Conservation (phyloP, 2,113 vertebrate genomes). For the Phyllostomus hastatus region DNA sequence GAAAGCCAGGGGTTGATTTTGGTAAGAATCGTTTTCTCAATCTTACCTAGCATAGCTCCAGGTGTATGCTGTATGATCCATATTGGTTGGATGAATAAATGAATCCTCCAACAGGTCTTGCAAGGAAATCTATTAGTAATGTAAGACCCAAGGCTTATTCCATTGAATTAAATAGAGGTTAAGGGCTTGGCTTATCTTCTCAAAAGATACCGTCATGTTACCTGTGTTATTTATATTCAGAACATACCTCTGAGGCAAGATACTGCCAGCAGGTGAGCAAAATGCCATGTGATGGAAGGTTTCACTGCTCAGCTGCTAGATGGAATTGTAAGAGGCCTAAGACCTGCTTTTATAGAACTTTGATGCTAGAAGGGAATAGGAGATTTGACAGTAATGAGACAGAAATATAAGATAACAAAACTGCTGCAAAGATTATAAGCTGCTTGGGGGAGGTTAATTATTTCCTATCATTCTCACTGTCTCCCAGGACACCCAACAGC, state of each 20-base stretch:
- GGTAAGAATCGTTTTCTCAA: neutral
- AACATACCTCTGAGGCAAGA: neutral
- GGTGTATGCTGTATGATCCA: neutral
- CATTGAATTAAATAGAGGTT: neutral
- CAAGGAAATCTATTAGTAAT: neutral
- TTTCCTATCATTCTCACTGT: neutral
- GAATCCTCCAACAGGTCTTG: constrained; percentile 8
- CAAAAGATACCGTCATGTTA: neutral
- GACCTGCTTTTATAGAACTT: neutral
- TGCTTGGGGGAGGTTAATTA: neutral
- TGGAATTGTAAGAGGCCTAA: neutral
- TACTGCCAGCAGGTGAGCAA: neutral
- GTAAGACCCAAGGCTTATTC: neutral
- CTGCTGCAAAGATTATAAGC: neutral
- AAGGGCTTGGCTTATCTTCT: neutral
- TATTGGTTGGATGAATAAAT: neutral
- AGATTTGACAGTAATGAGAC: neutral
- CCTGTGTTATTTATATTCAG: neutral
- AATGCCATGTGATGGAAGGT: neutral
- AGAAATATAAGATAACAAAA: neutral
- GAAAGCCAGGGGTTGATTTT: constrained; percentile 3
- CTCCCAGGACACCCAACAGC: neutral
- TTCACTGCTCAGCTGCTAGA: neutral
- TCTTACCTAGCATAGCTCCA: neutral
- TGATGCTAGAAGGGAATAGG: neutral